Evolutionary conservation across 2,888 invertebrate genomes (phyloP), one percentile per base, ranked within the genome.

Genomic region (Ferdinandea cuprea): DNA sequence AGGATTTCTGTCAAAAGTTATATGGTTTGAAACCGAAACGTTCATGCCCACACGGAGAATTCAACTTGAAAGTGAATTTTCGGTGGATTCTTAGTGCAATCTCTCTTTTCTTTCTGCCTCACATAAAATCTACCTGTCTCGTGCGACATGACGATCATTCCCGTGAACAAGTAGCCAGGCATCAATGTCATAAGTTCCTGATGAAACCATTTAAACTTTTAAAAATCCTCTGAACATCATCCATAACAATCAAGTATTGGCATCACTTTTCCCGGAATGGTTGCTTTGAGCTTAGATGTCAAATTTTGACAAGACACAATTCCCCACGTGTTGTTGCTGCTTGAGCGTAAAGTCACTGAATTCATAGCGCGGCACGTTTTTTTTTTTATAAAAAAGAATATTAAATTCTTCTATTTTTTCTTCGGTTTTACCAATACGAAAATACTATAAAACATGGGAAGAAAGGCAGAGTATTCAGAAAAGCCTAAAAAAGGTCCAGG

Each of bases 401-500:
- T n/a, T 17, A 46, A 19, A 17, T 59, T 19, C 9, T 40, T 19
- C 4, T 40, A n/a, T n/a, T n/a, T n/a, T n/a, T n/a, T n/a, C n/a
- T n/a, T n/a, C n/a, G n/a, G n/a, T n/a, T n/a, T n/a, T n/a, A n/a
- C n/a, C n/a, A n/a, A 13, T 32, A 48, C 2, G 9, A 9, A 13
- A 17, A 42, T 9, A 9, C 1, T 17, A 17, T 17, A 17, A 7
- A 15, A 40, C 13, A 97, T 97, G 97, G 97, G 97, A 85, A 93
- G 97, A 44, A 97, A 96, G 91, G 96, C 95, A 3, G 95, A 95
- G 88, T 97, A 94, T 89, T 93, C 93, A 86, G 95, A 95, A 87
- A 93, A 94, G 86, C 93, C 93, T 1, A 96, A 96, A 88, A 95
- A 94, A 87, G 97, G 97, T 0, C 97, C 96, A 7, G 98, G 97